Evolutionary conservation across 2,113 vertebrate genomes (phyloP).

Genomic region (Oryzias celebensis): DNA sequence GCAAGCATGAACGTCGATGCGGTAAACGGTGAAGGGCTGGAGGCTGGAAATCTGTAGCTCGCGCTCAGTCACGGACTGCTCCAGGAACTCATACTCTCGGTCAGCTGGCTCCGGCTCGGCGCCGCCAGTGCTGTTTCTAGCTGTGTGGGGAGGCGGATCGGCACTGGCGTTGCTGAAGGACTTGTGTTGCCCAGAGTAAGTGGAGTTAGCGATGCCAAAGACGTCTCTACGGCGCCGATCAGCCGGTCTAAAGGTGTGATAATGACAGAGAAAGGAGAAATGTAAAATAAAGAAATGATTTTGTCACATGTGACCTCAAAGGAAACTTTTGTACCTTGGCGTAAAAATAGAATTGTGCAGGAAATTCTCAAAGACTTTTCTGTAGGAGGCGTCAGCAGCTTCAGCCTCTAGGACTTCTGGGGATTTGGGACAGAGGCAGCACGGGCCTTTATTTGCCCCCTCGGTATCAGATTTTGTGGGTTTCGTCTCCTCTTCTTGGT

Average conservation of each 20-base stretch:
- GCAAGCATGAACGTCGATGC: conserved; percentile 95
- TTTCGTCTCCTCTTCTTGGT: conserved; percentile 86
- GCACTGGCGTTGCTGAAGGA: conserved; percentile 69
- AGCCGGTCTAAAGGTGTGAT: conserved; percentile 65
- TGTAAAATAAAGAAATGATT: not conserved
- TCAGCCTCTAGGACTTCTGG: conserved; percentile 87
- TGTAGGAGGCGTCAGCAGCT: conserved; percentile 90
- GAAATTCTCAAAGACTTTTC: conserved; percentile 97
- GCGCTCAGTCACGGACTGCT: conserved; percentile 84
- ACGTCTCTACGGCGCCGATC: conserved; percentile 90
- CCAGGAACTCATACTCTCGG: conserved; percentile 84
- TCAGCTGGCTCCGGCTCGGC: conserved; percentile 72
- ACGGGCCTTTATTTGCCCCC: conserved; percentile 83
- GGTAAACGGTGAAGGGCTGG: conserved; percentile 92
- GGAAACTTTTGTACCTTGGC: conserved; percentile 79
- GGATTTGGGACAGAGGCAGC: conserved; percentile 91
- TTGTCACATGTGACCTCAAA: not conserved
- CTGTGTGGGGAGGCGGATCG: conserved; percentile 47
- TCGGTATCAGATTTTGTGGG: conserved; percentile 83
- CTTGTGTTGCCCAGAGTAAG: conserved; percentile 54
- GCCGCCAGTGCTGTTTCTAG: conserved; percentile 62
- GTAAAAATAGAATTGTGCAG: conserved; percentile 97
- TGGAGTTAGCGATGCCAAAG: conserved; percentile 81
- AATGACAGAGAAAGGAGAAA: not conserved
- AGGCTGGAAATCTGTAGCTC: conserved; percentile 87